phyloP scores from a whole-genome alignment of 2,113 vertebrate genomes.

The Phylloscopus whistleri region DNA sequence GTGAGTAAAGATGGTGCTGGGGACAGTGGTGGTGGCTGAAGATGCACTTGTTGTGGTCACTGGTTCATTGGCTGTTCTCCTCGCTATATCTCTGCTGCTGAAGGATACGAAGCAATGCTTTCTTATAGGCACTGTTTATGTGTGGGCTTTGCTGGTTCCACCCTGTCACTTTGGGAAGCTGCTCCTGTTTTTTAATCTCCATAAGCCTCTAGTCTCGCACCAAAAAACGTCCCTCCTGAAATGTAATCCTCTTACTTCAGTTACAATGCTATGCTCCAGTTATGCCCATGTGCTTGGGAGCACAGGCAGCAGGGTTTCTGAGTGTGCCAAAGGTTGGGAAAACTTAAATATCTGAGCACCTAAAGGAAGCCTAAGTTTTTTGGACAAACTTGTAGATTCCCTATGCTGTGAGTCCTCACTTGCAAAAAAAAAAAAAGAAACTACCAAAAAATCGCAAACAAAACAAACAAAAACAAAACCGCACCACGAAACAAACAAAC shows the following conservation, averaged over 20 bases:
- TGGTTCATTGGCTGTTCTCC: neutral
- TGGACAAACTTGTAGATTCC: neutral
- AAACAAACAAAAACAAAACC: neutral
- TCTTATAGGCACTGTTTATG: neutral
- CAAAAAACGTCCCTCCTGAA: constrained; percentile 27
- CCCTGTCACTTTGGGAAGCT: neutral
- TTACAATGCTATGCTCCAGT: neutral
- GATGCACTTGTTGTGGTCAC: neutral
- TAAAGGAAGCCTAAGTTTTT: neutral
- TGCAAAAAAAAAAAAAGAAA: neutral
- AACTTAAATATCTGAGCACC: neutral
- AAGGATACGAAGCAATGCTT: neutral
- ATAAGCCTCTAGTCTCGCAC: neutral
- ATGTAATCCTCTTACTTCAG: constrained; percentile 48
- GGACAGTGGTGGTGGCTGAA: neutral
- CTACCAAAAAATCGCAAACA: neutral
- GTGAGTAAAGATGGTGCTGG: neutral
- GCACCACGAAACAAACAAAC: neutral
- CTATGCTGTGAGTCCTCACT: neutral
- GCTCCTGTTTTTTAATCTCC: constrained; percentile 16
- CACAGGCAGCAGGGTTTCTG: neutral
- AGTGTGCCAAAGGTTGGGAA: neutral
- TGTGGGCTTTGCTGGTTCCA: neutral
- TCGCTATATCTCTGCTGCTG: neutral
- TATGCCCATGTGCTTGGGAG: neutral